Base-by-base conservation (phyloP, 2,888 invertebrate species). In the Eustalomyia histrio region DNA sequence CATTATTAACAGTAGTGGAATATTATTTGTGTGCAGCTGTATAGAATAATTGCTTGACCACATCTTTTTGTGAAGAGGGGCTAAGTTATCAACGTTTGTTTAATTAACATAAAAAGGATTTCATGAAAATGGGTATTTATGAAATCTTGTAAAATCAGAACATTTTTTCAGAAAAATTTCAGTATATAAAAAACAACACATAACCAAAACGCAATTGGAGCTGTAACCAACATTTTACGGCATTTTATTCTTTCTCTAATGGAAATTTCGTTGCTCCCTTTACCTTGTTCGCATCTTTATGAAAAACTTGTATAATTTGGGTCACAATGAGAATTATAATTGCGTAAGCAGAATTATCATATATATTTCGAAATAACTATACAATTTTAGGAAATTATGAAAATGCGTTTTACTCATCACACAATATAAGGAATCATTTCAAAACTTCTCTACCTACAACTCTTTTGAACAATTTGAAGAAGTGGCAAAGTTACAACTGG, bases 41-140 rank as follows among this genome's bases (percentile, higher is more conserved):
- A 17, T 33, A 24, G 43, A 73, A 35, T 24, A 53, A 60, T 69
- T 71, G 43, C 35, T 64, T 67, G 43, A 9, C 61, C 60, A 74
- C 61, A 75, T 61, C 53, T 21, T 21, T 21, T 60, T 75, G n/a
- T n/a, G n/a, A n/a, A n/a, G n/a, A n/a, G 47, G 47, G 29, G 3
- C 3, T 6, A 29, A 29, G 7, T 4, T 4, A 29, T 1, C 4
- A 5, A 6, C 29, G 29, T 29, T 29, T 29, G 3, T 29, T 6
- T 6, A 7, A 29, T 29, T 29, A 3, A 6, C 29, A 29, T 29
- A 6, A 5, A 17, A 14, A 43, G 60, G 55, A 71, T 74, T 63
- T 78, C 57, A 61, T 61, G 72, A 73, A 58, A 43, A 29, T 72
- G 74, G 81, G 81, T 81, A 81, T 81, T 81, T 81, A 81, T 81